phyloP scores from a whole-genome alignment of 2,797 vertebrate genomes.

The Florisuga fusca region DNA sequence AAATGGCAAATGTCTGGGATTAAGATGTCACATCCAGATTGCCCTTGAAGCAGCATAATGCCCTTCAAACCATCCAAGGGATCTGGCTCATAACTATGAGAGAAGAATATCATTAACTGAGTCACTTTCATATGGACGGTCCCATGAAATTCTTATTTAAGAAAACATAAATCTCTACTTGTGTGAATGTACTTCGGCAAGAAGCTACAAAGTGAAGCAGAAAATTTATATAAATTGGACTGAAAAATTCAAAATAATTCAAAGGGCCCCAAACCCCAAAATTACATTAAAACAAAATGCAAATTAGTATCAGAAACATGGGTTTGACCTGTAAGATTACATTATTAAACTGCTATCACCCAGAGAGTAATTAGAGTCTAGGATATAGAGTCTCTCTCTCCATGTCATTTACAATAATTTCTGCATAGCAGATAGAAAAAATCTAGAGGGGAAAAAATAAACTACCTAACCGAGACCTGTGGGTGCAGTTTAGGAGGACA shows the following conservation, averaged over 20 bases:
- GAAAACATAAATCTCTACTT: not conserved
- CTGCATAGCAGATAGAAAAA: not conserved
- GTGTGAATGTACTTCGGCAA: not conserved
- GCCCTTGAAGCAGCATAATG: not conserved
- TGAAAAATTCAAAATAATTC: not conserved
- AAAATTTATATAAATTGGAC: not conserved
- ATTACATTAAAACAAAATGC: not conserved
- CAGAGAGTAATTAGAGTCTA: not conserved
- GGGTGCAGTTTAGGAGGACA: not conserved
- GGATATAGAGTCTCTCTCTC: not conserved
- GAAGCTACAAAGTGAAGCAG: not conserved
- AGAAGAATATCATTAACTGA: not conserved
- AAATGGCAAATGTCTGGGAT: conserved; percentile 18
- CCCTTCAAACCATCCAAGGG: not conserved
- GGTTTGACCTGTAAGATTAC: not conserved
- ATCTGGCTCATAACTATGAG: not conserved
- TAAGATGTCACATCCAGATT: not conserved
- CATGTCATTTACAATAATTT: not conserved
- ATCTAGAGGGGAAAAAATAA: not conserved
- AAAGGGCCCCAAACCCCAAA: not conserved
- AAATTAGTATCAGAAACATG: not conserved
- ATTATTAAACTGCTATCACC: not conserved
- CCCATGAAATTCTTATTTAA: not conserved
- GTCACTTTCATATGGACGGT: not conserved
- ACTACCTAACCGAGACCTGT: not conserved